phyloP scores from a whole-genome alignment of 2,113 vertebrate genomes.

The Myiopsitta monachus region DNA sequence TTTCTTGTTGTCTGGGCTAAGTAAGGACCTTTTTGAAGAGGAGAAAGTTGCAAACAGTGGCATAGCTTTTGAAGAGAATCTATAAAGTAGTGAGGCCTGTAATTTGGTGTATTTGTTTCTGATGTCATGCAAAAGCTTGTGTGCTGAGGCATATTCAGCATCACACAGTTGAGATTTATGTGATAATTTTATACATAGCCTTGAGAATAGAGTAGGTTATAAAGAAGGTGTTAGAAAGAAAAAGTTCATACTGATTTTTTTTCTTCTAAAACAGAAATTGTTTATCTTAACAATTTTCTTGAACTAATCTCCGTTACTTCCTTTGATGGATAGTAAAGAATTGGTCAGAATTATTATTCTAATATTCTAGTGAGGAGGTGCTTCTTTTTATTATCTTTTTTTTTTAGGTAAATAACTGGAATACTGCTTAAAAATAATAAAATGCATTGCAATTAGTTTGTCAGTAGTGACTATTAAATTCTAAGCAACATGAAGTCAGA shows the following conservation, averaged over 20 bases:
- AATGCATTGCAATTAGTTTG: slow-evolving; percentile 33
- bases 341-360: slow-evolving; percentile 35
- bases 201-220: background rate
- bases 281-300: background rate
- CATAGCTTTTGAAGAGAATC: background rate
- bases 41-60: background rate
- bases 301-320: background rate
- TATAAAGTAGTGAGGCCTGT: background rate
- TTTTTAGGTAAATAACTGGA: slow-evolving; percentile 61
- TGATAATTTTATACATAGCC: background rate
- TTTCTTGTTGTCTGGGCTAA: background rate
- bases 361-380: slow-evolving; percentile 44
- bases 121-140: background rate
- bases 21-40: background rate
- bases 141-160: background rate
- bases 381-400: background rate
- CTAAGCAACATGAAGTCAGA: slow-evolving; percentile 35
- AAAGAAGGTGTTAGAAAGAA: background rate
- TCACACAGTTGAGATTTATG: background rate
- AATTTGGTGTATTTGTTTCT: background rate
- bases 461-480: slow-evolving; percentile 49
- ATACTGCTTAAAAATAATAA: slow-evolving; percentile 49
- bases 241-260: background rate
- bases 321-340: slow-evolving; percentile 6
- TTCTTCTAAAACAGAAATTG: background rate